A percentile compares a stretch with the other conserved stretches of the same genome.
phyloP scores from a whole-genome alignment of 2,797 vertebrate genomes.

The Sebastes miniatus region DNA sequence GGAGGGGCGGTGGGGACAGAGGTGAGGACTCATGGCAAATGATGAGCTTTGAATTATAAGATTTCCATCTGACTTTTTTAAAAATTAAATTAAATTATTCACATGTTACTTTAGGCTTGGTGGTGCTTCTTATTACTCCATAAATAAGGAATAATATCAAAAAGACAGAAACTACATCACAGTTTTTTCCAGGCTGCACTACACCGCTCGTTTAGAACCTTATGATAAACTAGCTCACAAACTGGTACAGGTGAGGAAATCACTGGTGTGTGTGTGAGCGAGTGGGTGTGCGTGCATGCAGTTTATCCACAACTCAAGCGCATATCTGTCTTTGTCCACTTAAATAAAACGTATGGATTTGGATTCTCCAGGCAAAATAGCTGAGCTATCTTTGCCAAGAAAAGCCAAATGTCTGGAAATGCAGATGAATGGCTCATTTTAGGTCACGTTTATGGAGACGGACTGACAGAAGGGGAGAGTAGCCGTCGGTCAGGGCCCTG shows the following conservation, averaged over 20 bases:
- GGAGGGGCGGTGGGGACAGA: neutral
- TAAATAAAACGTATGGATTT: conserved; percentile 55
- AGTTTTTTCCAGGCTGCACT: conserved; percentile 25
- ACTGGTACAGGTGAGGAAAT: neutral
- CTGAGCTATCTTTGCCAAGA: conserved; percentile 55
- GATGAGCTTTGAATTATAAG: conserved; percentile 6
- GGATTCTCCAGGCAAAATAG: conserved; percentile 52
- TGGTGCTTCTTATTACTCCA: conserved; percentile 6
- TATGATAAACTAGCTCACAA: conserved; percentile 34
- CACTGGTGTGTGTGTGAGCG: neutral
- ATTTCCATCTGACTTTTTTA: conserved; percentile 24
- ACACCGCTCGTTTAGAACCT: neutral
- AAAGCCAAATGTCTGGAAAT: conserved; percentile 72
- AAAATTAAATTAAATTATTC: conserved; percentile 22
- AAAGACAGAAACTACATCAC: neutral
- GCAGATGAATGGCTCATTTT: conserved; percentile 71
- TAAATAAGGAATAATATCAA: conserved; percentile 16
- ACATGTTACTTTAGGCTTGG: neutral
- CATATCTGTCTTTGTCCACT: conserved; percentile 55
- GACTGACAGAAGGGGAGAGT: conserved; percentile 71
- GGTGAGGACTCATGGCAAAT: conserved; percentile 2
- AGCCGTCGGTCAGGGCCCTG: conserved; percentile 70
- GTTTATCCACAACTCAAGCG: conserved; percentile 35
- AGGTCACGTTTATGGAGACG: conserved; percentile 60
- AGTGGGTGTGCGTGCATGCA: neutral